Percentiles rank a stretch among this genome's conserved stretches.
Evolutionary conservation across 92 coral and sea anemone genomes (phyloP).

Genomic region (Isaurus tuberculatus): DNA sequence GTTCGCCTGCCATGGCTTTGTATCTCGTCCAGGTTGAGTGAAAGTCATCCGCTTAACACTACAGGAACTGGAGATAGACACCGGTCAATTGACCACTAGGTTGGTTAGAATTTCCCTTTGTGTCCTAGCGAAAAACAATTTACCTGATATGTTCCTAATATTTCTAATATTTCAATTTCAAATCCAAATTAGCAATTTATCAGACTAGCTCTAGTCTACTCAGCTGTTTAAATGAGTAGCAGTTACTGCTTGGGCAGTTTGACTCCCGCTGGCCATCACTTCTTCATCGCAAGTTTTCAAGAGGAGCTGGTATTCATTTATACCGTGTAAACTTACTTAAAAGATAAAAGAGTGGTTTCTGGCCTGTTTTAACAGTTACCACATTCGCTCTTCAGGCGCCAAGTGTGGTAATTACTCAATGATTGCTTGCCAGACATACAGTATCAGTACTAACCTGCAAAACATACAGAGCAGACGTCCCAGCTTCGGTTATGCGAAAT

Average conservation of each 20-base stretch:
- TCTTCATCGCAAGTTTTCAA: neutral
- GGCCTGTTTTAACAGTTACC: neutral
- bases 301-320: neutral
- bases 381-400: neutral
- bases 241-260: neutral
- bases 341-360: too few species aligned
- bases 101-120: too few species aligned
- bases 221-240: neutral
- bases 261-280: neutral
- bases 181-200: neutral
- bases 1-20: too few species aligned
- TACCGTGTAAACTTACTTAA: neutral
- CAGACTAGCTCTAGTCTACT: neutral
- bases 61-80: too few species aligned
- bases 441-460: constrained; percentile 2
- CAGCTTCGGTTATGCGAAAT: constrained; percentile 3
- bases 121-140: too few species aligned
- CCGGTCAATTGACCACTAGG: too few species aligned
- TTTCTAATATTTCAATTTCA: too few species aligned
- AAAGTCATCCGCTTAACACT: too few species aligned
- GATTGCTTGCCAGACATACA: too few species aligned
- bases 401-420: too few species aligned
- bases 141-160: too few species aligned
- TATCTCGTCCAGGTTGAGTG: too few species aligned
- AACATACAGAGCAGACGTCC: constrained; percentile 11